Base-by-base conservation (phyloP, 2,113 vertebrate genomes). In the Sprattus sprattus region DNA sequence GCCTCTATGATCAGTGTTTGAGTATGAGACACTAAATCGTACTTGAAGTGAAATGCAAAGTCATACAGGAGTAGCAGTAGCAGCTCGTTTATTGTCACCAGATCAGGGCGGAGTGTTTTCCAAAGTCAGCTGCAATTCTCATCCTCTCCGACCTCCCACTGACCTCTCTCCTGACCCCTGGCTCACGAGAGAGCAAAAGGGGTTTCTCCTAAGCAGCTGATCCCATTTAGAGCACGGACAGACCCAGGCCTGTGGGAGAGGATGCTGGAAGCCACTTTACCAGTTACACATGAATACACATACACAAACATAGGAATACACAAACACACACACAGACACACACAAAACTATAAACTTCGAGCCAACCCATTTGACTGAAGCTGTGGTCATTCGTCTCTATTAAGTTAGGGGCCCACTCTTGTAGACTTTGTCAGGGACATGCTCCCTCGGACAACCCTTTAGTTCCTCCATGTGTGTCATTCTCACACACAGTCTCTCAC, bases 351-450 rank as follows among this genome's bases (percentile, higher is more conserved):
- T 11, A 39, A 32, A 78, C 71, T 32, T 28, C 16, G 11, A 57
- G 82, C 46, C 11, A 60, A 3, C 39, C 84, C 50, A 6, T 64
- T 78, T 32, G 57, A 25, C 84, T 28, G 47, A 81, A 71, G 46
- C 25, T 28, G 46, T 7, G 84, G 81, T 81, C 49, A 44, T 71
- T 83, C n/a, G 49, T 6, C 81, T 78, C 45, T 75, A 83, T 86
- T 82, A 16, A 25, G 57, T 86, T 86, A 86, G 39, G 81, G 28
- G 71, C 71, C 71, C 13, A 11, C 20, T 39, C 32, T 78, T 78
- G 71, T 39, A 15, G 71, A 78, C 71, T 78, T 78, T 32, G 16
- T 78, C 71, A 78, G 3, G 25, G 71, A 78, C 28, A 78, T 39
- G 71, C 28, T 39, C 28, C 71, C 71, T 39, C 2, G 10, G 64